Conservation (phyloP, 2,797 vertebrate genomes). For the Poliocrania exsul region DNA sequence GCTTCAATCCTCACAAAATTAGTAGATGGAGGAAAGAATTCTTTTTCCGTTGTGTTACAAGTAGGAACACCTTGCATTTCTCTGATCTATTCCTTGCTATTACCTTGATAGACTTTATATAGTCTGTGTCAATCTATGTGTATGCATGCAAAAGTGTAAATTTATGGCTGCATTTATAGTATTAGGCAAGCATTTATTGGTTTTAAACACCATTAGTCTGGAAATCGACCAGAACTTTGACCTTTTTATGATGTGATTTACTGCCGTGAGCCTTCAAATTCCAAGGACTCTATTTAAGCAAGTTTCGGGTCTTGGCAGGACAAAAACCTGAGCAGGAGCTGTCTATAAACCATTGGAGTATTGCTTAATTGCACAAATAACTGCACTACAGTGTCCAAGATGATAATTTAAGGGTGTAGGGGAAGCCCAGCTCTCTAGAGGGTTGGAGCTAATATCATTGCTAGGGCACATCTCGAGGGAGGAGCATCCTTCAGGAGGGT, state of each 20-base stretch:
- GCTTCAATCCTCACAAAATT: neutral
- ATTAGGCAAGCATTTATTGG: constrained; percentile 78
- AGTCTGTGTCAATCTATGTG: neutral
- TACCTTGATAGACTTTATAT: constrained; percentile 14
- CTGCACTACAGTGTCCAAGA: neutral
- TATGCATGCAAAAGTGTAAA: constrained; percentile 51
- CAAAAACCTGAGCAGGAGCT: constrained; percentile 41
- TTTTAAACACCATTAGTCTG: constrained; percentile 78
- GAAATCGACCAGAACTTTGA: constrained; percentile 78
- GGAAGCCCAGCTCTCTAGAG: neutral
- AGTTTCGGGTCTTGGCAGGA: constrained; percentile 54
- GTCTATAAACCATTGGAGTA: neutral
- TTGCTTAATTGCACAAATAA: neutral
- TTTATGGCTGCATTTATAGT: constrained; percentile 75
- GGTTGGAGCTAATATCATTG: neutral
- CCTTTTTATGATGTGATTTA: constrained; percentile 80
- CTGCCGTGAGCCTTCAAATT: constrained; percentile 71
- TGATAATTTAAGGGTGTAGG: neutral
- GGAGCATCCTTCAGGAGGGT: neutral
- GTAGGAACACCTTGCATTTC: neutral
- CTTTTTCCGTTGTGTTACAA: neutral
- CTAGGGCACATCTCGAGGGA: neutral
- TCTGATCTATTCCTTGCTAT: neutral
- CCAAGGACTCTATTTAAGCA: constrained; percentile 62
- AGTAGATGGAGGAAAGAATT: neutral